These are phyloP conservation scores for Machaerirhynchus nigripectus DNA, from an alignment of 2,113 vertebrate species.

Conservation along the genomic window DNA sequence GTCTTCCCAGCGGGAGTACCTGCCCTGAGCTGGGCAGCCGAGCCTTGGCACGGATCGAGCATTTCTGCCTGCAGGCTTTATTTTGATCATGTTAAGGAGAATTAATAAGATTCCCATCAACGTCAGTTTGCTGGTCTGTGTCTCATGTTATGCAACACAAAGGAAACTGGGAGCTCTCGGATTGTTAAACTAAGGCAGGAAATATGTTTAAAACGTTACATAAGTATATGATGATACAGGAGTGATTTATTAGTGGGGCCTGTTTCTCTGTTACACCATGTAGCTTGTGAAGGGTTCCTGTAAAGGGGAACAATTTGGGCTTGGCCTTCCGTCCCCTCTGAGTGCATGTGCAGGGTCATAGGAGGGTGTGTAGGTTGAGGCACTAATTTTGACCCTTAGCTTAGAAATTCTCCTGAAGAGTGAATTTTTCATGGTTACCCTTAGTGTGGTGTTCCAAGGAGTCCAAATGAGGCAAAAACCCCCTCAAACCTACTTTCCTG, in stretches of 20 bases:
- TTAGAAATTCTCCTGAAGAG: neutral
- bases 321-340: neutral
- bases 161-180: neutral
- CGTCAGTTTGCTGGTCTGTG: neutral
- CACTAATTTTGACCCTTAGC: neutral
- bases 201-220: neutral
- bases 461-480: neutral
- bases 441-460: neutral
- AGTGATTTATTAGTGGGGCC: neutral
- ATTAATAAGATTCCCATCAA: neutral
- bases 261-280: neutral
- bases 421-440: neutral
- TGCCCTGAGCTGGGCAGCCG: neutral
- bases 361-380: accelerated
- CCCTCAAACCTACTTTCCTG: neutral
- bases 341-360: accelerated
- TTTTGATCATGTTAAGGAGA: neutral
- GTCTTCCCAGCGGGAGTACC: neutral
- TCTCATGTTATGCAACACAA: neutral
- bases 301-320: neutral
- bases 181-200: conserved; percentile 5
- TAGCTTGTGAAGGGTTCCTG: neutral
- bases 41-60: accelerated
- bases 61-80: neutral
- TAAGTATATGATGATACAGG: neutral